Evolutionary conservation across 92 coral and sea anemone genomes (phyloP).

Genomic region (Muricea muricata): DNA sequence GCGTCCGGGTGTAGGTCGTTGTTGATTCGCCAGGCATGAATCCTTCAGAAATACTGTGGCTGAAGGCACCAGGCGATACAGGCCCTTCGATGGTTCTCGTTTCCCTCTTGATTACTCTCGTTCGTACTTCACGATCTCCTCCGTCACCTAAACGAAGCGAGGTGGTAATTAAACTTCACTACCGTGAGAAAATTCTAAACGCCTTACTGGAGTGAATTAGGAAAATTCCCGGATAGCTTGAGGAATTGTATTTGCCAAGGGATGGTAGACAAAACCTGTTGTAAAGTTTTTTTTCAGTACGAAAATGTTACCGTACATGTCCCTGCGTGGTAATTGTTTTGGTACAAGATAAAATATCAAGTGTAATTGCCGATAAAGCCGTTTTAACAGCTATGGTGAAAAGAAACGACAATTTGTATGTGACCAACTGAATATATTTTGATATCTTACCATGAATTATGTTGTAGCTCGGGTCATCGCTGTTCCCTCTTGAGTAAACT

Average conservation of each 20-base stretch:
- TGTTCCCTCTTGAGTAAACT: conserved; percentile 26
- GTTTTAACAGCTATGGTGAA: no score
- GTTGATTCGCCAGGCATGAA: conserved; percentile 29
- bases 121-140: conserved; percentile 39
- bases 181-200: no score
- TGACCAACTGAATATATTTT: neutral
- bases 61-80: neutral
- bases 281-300: no score
- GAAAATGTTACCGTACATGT: no score
- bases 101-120: conserved; percentile 38
- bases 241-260: no score
- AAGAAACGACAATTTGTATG: neutral
- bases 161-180: no score
- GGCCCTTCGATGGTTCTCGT: conserved; percentile 29
- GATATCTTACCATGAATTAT: neutral
- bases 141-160: conserved; percentile 3
- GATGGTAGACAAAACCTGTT: no score
- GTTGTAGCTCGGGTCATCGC: neutral
- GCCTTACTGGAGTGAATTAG: no score
- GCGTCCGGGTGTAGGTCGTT: conserved; percentile 34
- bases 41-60: conserved; percentile 40
- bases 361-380: neutral
- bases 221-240: no score
- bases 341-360: no score
- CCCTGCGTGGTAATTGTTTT: no score